Conservation (phyloP, 92 coral and sea anemone genomes). For the Zoanthus gigantus region DNA sequence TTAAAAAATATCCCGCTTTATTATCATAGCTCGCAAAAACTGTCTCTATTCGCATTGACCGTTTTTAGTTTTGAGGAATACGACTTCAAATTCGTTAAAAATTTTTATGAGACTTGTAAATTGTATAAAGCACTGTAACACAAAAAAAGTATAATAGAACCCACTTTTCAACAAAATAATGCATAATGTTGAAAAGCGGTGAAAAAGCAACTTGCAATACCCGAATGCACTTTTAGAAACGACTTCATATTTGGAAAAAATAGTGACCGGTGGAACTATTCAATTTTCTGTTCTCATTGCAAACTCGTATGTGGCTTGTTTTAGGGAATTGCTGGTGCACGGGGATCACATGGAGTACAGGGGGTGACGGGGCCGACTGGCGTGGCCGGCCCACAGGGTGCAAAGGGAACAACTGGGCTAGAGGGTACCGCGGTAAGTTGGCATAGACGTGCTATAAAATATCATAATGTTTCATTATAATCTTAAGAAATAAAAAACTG, state of each 20-base stretch:
- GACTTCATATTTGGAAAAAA: no score
- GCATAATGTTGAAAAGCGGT: background rate
- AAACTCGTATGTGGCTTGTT: background rate
- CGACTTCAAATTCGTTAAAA: background rate
- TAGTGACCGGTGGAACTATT: no score
- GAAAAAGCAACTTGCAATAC: no score
- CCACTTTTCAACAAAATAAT: background rate
- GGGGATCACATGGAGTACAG: background rate
- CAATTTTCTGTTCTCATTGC: background rate
- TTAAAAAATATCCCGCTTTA: no score
- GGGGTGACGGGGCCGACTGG: background rate
- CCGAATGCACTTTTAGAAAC: no score
- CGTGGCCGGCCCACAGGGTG: background rate
- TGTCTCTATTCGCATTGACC: no score
- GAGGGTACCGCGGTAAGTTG: slow-evolving; percentile 1
- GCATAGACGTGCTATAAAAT: background rate
- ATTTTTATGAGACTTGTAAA: no score
- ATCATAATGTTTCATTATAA: background rate
- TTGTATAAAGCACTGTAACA: no score
- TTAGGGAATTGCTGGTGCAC: slow-evolving; percentile 1
- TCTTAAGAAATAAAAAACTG: background rate
- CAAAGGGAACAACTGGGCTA: background rate
- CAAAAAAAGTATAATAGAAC: background rate
- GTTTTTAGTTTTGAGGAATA: background rate
- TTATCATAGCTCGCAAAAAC: no score